Percentiles rank a stretch among this genome's conserved stretches.
Evolutionary conservation across 2,888 invertebrate genomes (phyloP).

Genomic region (Brenthis ino): DNA sequence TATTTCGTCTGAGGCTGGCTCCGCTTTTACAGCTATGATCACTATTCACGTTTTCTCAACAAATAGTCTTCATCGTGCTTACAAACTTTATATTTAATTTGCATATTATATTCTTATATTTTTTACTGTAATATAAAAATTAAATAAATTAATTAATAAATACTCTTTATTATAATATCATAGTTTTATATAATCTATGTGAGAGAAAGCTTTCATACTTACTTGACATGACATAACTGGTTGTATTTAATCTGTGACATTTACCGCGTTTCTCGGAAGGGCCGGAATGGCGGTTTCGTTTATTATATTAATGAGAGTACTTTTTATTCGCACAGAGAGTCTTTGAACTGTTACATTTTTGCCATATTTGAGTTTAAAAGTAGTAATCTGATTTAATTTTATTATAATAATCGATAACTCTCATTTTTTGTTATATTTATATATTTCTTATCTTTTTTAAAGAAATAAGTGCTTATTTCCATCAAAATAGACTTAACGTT

Average conservation of each 20-base stretch:
- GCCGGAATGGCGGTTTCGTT: conserved; percentile 59
- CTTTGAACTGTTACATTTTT: conserved; percentile 26
- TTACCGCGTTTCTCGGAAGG: conserved; percentile 57
- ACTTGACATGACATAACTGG: conserved; percentile 25
- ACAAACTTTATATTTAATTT: too few species aligned
- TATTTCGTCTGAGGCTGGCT: too few species aligned
- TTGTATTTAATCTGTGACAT: conserved; percentile 29
- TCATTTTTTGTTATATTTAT: neutral
- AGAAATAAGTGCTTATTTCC: neutral
- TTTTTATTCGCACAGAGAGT: conserved; percentile 16
- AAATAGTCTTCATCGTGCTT: too few species aligned
- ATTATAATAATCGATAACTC: neutral
- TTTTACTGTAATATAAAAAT: too few species aligned
- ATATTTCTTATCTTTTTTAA: neutral
- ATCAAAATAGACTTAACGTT: too few species aligned
- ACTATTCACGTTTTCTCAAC: too few species aligned
- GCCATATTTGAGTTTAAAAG: conserved; percentile 5
- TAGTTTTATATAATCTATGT: too few species aligned
- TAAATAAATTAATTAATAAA: too few species aligned
- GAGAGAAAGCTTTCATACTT: neutral
- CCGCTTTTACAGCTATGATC: too few species aligned
- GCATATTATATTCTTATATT: too few species aligned
- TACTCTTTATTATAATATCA: too few species aligned
- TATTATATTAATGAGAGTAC: conserved; percentile 70
- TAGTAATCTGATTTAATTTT: neutral